A percentile compares a stretch with the other conserved stretches of the same genome.
Conservation (phyloP, 2,888 invertebrate genomes). For the Morinoia aosen region DNA sequence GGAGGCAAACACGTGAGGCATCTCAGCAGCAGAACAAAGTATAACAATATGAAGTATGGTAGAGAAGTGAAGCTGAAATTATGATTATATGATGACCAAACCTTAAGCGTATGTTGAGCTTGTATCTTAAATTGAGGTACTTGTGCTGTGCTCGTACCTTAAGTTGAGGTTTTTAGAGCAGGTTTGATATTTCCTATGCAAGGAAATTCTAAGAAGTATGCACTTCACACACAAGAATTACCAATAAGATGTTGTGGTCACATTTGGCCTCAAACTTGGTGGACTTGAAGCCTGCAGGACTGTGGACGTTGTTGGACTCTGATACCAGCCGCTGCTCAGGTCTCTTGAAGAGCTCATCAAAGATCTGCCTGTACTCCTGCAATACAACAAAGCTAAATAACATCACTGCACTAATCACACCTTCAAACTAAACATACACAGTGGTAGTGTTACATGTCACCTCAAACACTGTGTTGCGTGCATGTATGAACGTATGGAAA, state of each 20-base stretch:
- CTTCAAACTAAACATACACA: background rate
- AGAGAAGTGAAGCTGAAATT: too few relatives aligned
- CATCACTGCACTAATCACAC: background rate
- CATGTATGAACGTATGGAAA: background rate
- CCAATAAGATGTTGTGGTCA: conserved; percentile 60
- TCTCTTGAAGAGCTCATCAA: conserved; percentile 25
- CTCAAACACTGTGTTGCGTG: background rate
- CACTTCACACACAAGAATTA: background rate
- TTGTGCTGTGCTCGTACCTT: too few relatives aligned
- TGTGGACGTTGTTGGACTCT: background rate
- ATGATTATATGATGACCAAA: too few relatives aligned
- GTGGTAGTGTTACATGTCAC: background rate
- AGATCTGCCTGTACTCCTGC: conserved; percentile 23
- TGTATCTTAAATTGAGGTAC: too few relatives aligned
- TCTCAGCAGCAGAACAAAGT: too few relatives aligned
- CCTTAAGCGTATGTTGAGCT: too few relatives aligned
- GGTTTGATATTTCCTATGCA: background rate
- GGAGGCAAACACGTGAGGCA: too few relatives aligned
- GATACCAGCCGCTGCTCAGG: conserved; percentile 7
- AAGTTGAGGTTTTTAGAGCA: background rate
- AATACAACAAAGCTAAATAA: background rate
- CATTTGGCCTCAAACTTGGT: conserved; percentile 31
- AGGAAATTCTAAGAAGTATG: background rate
- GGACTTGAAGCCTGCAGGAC: conserved; percentile 40
- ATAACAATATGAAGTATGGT: too few relatives aligned